phyloP scores from a whole-genome alignment of 2,888 invertebrate species.

The Apotomis turbidana region DNA sequence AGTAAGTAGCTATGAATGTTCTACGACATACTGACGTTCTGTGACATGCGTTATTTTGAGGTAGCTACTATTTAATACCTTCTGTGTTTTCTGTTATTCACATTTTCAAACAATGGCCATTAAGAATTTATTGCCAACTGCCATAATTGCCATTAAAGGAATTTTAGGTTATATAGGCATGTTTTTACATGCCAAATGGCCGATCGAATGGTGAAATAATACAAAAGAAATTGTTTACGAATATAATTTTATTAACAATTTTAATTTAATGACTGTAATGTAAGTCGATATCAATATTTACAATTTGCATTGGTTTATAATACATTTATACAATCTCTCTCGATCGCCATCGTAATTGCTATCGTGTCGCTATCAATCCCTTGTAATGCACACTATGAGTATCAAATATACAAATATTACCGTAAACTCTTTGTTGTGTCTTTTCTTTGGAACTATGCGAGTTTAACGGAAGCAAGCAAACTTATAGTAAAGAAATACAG shows the following conservation, averaged over 20 bases:
- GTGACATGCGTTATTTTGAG: background rate
- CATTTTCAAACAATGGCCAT: background rate
- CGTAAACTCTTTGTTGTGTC: constrained; percentile 11
- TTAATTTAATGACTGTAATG: constrained; percentile 83
- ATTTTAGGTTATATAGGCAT: background rate
- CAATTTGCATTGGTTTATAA: constrained; percentile 74
- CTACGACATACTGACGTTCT: background rate
- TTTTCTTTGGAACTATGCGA: constrained; percentile 20
- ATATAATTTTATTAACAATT: constrained; percentile 84
- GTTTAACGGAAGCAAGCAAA: constrained; percentile 4
- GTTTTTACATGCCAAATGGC: background rate
- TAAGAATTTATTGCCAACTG: background rate
- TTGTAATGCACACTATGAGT: constrained; percentile 48
- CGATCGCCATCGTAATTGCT: constrained; percentile 45
- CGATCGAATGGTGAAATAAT: constrained; percentile 56
- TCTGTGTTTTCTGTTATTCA: background rate
- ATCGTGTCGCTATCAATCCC: constrained; percentile 35
- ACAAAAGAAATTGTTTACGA: constrained; percentile 74
- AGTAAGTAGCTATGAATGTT: background rate
- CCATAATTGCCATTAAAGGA: no score
- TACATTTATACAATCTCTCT: constrained; percentile 81
- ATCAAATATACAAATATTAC: constrained; percentile 39
- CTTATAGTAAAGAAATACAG: background rate
- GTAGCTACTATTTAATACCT: background rate
- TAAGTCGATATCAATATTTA: constrained; percentile 81